Evolutionary conservation across 2,797 vertebrate genomes (phyloP).

Genomic region (Nothura maculosa): DNA sequence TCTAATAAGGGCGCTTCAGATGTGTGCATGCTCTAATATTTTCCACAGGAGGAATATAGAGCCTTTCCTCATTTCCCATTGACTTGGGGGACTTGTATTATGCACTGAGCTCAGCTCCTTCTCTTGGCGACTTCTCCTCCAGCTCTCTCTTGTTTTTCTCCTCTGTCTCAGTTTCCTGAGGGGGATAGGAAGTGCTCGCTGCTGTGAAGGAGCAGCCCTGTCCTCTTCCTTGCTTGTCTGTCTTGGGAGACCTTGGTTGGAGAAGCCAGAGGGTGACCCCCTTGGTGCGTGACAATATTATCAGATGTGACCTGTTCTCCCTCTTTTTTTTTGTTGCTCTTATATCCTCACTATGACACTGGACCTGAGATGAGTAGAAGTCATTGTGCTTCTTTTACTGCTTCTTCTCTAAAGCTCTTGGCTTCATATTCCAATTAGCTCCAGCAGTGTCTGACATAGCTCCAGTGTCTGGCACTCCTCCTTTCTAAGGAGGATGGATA

Average conservation of each 20-base stretch:
- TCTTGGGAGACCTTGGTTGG: background rate
- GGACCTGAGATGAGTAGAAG: background rate
- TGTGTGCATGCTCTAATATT: slow-evolving; percentile 4
- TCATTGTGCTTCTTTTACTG: background rate
- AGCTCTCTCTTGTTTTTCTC: background rate
- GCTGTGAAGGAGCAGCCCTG: background rate
- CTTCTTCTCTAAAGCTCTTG: background rate
- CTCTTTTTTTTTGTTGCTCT: background rate
- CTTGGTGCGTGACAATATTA: accelerated
- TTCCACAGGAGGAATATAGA: slow-evolving; percentile 49
- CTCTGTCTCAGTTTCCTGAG: background rate
- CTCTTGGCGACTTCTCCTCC: background rate
- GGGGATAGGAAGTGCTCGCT: background rate
- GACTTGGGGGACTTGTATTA: background rate
- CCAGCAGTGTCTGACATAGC: background rate
- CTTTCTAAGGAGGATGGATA: accelerated
- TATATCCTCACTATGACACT: background rate
- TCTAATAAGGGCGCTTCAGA: slow-evolving; percentile 27
- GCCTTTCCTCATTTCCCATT: background rate
- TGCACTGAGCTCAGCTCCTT: background rate
- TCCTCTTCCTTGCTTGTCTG: background rate
- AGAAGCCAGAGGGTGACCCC: accelerated
- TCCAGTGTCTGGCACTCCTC: background rate
- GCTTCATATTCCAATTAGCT: background rate
- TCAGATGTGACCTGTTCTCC: background rate